Base-by-base conservation (phyloP, 2,797 vertebrate species). In the Pelochelys cantorii region DNA sequence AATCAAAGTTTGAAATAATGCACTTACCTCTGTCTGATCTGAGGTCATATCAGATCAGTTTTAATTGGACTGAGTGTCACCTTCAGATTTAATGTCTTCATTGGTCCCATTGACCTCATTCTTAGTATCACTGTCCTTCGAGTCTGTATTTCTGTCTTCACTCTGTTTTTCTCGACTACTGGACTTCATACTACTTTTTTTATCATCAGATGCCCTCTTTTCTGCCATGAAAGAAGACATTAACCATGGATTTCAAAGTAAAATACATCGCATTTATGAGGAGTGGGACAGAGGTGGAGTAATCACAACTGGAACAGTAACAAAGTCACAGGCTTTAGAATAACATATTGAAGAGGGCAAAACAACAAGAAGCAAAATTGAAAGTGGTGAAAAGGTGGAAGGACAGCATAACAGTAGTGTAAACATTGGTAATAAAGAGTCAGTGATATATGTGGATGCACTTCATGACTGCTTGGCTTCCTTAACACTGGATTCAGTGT, bases 41-140 rank as follows among this genome's bases (percentile, higher is more conserved):
- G 99, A 99, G 99, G 99, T 99, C 99, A 99, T 99, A 99, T 99
- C 99, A 99, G 99, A 99, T 99, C 99, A 99, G 99, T 99, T 99
- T 99, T 99, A 99, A 99, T 99, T 99, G 99, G 99, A 99, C 99
- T 99, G 99, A 99, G 99, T 99, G 99, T 99, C 99, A 99, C 99
- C 99, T 99, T 99, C 99, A 99, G 99, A 99, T 98, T 99, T 99
- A 98, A 99, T 98, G 99, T 99, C 99, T 99, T 99, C 98, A 94
- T 97, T 98, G 98, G 98, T 99, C 98, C 99, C 99, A 98, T 99
- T 99, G 98, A 99, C 98, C 98, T 99, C 99, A 98, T 98, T 98
- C 98, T 99, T 98, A 98, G 98, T 96, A 97, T 99, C 98, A 82
- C 98, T 98, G 98, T 99, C 99, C 99, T 99, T 99, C 96, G 98